Evolutionary conservation across 2,113 vertebrate species (phyloP).

Genomic region (Crotophaga sulcirostris): DNA sequence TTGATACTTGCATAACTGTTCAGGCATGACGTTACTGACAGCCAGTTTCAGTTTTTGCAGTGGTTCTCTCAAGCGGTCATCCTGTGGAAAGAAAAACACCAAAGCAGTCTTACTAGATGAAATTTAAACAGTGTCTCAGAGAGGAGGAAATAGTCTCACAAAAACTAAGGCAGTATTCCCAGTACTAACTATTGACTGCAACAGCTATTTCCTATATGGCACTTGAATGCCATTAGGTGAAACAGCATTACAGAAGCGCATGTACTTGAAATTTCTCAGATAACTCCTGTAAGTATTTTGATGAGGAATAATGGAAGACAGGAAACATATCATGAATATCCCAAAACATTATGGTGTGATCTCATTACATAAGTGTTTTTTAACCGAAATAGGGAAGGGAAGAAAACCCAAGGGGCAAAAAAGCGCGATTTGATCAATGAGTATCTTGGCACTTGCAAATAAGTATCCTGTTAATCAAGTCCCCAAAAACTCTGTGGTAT

Average conservation of each 20-base stretch:
- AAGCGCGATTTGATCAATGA: background rate
- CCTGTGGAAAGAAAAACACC: constrained; percentile 72
- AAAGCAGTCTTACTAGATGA: background rate
- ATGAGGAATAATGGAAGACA: background rate
- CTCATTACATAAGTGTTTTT: background rate
- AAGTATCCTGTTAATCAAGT: background rate
- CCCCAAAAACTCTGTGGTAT: background rate
- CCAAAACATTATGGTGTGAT: background rate
- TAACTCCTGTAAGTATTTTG: background rate
- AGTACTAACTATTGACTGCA: background rate
- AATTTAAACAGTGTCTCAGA: background rate
- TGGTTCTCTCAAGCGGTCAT: constrained; percentile 90
- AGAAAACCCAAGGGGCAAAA: background rate
- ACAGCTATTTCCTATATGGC: background rate
- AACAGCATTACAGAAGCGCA: background rate
- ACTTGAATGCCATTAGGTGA: background rate
- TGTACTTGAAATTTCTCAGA: background rate
- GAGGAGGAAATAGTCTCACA: background rate
- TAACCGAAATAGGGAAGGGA: background rate
- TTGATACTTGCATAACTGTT: constrained; percentile 94
- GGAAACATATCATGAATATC: background rate
- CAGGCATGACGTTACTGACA: constrained; percentile 94
- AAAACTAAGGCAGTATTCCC: background rate
- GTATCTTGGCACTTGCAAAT: background rate
- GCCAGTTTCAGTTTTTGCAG: constrained; percentile 94